Percentiles rank a stretch among this genome's conserved stretches.
Evolutionary conservation across 2,113 vertebrate genomes (phyloP).

Genomic region (Zosterops pallidus): DNA sequence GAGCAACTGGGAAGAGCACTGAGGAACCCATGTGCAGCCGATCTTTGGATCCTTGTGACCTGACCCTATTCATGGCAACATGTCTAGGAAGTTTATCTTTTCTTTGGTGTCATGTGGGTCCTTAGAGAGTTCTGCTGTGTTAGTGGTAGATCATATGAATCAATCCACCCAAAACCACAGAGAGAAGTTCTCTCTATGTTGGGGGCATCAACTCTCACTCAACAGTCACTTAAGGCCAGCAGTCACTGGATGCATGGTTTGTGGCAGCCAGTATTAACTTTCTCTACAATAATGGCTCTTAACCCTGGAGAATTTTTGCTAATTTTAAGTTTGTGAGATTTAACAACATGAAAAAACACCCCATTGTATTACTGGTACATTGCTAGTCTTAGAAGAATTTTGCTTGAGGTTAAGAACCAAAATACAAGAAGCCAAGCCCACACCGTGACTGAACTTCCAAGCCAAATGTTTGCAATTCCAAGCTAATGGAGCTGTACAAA

Average conservation of each 20-base stretch:
- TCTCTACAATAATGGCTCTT: not conserved
- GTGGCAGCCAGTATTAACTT: not conserved
- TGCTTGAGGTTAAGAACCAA: not conserved
- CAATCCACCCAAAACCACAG: not conserved
- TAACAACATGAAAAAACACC: not conserved
- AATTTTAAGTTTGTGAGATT: not conserved
- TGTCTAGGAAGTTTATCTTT: not conserved
- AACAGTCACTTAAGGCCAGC: not conserved
- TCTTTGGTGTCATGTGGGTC: not conserved
- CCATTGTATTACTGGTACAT: not conserved
- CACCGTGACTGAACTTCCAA: accelerated
- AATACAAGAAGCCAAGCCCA: not conserved
- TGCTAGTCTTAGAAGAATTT: not conserved
- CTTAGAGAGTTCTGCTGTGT: not conserved
- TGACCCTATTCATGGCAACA: not conserved
- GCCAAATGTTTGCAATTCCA: not conserved
- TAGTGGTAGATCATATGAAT: not conserved
- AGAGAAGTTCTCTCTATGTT: not conserved
- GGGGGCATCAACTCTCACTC: not conserved
- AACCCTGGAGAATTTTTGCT: not conserved
- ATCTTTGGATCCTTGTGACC: not conserved
- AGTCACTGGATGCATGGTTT: not conserved
- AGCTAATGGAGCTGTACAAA: not conserved
- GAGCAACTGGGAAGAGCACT: not conserved
- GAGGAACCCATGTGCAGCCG: not conserved